Evolutionary conservation across 2,888 invertebrate genomes (phyloP).

Genomic region (Euclidia mi): DNA sequence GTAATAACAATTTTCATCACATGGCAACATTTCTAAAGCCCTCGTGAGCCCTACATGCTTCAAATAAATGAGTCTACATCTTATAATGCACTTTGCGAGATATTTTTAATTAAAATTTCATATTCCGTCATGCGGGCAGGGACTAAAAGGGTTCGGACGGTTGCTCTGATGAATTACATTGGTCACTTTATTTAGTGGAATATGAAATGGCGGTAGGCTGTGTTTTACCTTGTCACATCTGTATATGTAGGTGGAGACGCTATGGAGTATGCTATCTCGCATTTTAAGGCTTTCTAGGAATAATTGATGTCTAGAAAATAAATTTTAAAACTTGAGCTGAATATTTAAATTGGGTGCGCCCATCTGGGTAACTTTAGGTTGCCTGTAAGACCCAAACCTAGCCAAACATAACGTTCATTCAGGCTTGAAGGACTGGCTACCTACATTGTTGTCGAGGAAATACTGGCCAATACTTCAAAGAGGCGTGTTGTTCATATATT

Average conservation of each 20-base stretch:
- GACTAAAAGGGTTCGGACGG: conserved; percentile 52
- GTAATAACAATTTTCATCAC: no score
- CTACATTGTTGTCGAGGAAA: no score
- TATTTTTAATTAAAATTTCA: conserved; percentile 59
- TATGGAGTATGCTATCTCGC: background rate
- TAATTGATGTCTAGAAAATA: no score
- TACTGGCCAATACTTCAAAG: no score
- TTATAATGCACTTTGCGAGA: conserved; percentile 46
- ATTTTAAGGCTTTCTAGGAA: background rate
- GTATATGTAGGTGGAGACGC: background rate
- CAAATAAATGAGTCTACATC: conserved; percentile 36
- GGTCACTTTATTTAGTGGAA: conserved; percentile 54
- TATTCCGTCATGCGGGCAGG: conserved; percentile 48
- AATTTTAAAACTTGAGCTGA: no score
- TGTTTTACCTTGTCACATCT: conserved; percentile 33
- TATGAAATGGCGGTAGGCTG: conserved; percentile 27
- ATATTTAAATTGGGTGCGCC: no score
- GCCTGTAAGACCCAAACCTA: no score
- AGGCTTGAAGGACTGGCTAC: no score
- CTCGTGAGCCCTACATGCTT: conserved; percentile 20
- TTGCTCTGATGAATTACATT: conserved; percentile 50
- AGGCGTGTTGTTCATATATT: no score
- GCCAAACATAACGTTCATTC: no score
- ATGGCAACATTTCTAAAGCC: background rate
- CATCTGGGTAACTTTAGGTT: no score